Conservation (phyloP, 2,888 invertebrate species). For the Myopa testacea region DNA sequence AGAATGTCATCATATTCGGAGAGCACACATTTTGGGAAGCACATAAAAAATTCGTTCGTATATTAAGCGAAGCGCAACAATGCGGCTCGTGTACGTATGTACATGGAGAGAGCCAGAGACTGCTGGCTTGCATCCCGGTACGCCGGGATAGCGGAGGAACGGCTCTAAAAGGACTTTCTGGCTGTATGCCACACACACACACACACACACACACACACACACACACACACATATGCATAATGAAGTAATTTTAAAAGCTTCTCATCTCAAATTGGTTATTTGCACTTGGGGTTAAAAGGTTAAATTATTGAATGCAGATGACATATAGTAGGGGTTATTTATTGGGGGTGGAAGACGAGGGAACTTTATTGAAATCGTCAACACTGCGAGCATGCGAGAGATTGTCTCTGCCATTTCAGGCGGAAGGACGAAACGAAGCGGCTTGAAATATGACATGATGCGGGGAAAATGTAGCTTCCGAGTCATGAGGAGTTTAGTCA, state of each 20-base stretch:
- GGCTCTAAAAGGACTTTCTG: constrained; percentile 15
- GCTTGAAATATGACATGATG: too few relatives aligned
- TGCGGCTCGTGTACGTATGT: background rate
- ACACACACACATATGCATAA: constrained; percentile 57
- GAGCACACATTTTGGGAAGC: constrained; percentile 38
- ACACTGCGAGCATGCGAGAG: background rate
- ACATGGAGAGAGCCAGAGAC: background rate
- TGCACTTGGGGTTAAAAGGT: constrained; percentile 30
- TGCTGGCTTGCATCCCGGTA: background rate
- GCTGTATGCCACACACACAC: background rate
- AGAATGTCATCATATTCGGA: constrained; percentile 44
- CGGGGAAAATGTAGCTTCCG: too few relatives aligned
- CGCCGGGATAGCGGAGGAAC: background rate
- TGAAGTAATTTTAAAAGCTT: constrained; percentile 61
- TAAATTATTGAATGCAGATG: constrained; percentile 50
- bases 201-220: background rate
- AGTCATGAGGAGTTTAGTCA: too few relatives aligned
- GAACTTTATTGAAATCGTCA: background rate
- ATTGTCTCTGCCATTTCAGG: background rate
- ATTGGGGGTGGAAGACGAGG: background rate
- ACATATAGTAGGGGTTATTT: constrained; percentile 52
- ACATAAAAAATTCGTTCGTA: constrained; percentile 29
- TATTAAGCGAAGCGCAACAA: constrained; percentile 17
- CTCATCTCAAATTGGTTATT: constrained; percentile 42
- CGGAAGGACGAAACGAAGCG: too few relatives aligned